A percentile compares a stretch with the other conserved stretches of the same genome.
Evolutionary conservation across 2,113 vertebrate species (phyloP).

Genomic region (Hipposideros armiger): DNA sequence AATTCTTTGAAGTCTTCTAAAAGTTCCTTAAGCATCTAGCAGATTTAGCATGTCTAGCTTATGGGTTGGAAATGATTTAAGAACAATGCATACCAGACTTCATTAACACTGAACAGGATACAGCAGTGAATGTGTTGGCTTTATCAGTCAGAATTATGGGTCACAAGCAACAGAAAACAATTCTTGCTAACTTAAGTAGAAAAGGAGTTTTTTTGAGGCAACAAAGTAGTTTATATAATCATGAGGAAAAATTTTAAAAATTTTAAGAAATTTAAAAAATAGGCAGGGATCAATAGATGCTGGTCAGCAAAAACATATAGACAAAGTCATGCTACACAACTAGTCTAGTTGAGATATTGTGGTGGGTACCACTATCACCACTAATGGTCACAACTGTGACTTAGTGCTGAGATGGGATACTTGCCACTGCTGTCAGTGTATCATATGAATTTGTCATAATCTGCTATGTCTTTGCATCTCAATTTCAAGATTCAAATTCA

Average conservation of each 20-base stretch:
- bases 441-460: background rate
- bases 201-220: background rate
- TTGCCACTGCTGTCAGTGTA: background rate
- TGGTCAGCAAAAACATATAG: background rate
- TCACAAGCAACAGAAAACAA: background rate
- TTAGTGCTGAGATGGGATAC: background rate
- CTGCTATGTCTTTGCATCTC: background rate
- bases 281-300: background rate
- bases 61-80: background rate
- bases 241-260: background rate
- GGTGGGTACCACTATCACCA: no score
- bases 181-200: background rate
- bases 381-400: background rate
- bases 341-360: background rate
- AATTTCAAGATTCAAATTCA: background rate
- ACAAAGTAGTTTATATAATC: background rate
- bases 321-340: background rate
- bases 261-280: background rate
- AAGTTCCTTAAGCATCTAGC: background rate
- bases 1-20: conserved; percentile 44
- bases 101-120: background rate
- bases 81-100: background rate
- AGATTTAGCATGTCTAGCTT: background rate
- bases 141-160: background rate
- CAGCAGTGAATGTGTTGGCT: background rate